phyloP scores from a whole-genome alignment of 2,888 invertebrate genomes.

The Erebia palarica region DNA sequence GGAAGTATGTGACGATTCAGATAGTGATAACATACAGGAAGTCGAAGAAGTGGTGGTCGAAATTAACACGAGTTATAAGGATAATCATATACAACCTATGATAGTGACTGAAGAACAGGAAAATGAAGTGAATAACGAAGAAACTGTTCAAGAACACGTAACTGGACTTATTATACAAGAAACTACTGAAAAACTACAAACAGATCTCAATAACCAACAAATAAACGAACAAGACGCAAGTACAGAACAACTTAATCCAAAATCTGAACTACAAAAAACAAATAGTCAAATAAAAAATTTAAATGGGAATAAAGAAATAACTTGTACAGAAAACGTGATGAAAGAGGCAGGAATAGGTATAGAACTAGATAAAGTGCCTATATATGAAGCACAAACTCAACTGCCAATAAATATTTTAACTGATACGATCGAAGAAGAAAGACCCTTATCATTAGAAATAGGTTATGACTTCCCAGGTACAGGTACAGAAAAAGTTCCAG shows the following conservation, averaged over 20 bases:
- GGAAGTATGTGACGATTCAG: conserved; percentile 58
- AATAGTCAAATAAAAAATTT: conserved; percentile 10
- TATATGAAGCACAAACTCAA: conserved; percentile 60
- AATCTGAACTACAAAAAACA: conserved; percentile 17
- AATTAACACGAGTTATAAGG: conserved; percentile 27
- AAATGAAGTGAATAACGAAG: conserved; percentile 16
- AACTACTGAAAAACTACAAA: conserved; percentile 9
- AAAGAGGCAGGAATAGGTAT: conserved; percentile 10
- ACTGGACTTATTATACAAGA: neutral
- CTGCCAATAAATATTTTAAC: conserved; percentile 49
- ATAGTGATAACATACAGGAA: conserved; percentile 43
- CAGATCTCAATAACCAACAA: conserved; percentile 10
- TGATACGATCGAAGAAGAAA: conserved; percentile 55
- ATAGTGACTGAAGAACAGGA: conserved; percentile 18
- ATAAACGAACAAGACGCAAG: neutral
- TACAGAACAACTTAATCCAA: conserved; percentile 9
- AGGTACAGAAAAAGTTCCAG: conserved; percentile 49
- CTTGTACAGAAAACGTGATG: neutral
- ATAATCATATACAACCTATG: conserved; percentile 9
- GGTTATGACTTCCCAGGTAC: conserved; percentile 59
- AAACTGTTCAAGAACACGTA: conserved; percentile 3
- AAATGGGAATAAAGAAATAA: neutral
- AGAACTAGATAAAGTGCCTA: conserved; percentile 30
- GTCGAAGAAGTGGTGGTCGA: conserved; percentile 38
- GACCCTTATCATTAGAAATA: conserved; percentile 61